Percentiles rank a stretch among this genome's conserved stretches.
Conservation (phyloP, 2,888 invertebrate genomes). For the Alsophila aescularia region DNA sequence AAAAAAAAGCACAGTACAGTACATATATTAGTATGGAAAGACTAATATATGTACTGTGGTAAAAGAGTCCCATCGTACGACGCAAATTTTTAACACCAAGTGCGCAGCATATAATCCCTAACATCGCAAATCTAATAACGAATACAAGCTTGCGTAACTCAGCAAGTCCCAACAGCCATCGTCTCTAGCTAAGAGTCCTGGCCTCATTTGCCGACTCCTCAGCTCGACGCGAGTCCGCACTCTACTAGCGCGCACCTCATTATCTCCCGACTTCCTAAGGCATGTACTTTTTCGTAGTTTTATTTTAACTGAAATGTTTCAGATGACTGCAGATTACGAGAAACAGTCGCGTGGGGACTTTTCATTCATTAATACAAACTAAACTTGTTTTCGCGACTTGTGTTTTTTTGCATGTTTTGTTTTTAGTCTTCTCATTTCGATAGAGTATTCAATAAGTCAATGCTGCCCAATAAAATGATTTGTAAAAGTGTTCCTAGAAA, state of each 20-base stretch:
- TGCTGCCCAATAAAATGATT: too few relatives aligned
- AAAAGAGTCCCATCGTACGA: background rate
- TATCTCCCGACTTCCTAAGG: conserved; percentile 33
- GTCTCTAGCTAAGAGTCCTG: conserved; percentile 39
- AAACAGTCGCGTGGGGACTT: background rate
- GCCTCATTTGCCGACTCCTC: conserved; percentile 47
- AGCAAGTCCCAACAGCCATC: conserved; percentile 27
- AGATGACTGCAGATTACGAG: background rate
- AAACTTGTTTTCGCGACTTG: too few relatives aligned
- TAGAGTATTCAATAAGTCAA: too few relatives aligned
- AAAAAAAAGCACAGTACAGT: too few relatives aligned
- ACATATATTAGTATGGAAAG: too few relatives aligned
- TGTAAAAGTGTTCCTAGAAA: too few relatives aligned
- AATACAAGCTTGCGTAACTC: conserved; percentile 3
- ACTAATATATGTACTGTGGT: too few relatives aligned
- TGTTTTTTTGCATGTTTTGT: too few relatives aligned
- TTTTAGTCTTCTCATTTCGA: too few relatives aligned
- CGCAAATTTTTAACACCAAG: background rate
- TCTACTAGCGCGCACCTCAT: conserved; percentile 37
- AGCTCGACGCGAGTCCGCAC: conserved; percentile 19
- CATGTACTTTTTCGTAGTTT: background rate
- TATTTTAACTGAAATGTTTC: background rate
- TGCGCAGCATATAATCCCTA: background rate
- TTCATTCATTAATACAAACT: too few relatives aligned
- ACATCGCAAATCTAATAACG: background rate